These are phyloP conservation scores for Pristionchus entomophagus DNA, from an alignment of 2,888 invertebrate genomes.

Conservation along the genomic window DNA sequence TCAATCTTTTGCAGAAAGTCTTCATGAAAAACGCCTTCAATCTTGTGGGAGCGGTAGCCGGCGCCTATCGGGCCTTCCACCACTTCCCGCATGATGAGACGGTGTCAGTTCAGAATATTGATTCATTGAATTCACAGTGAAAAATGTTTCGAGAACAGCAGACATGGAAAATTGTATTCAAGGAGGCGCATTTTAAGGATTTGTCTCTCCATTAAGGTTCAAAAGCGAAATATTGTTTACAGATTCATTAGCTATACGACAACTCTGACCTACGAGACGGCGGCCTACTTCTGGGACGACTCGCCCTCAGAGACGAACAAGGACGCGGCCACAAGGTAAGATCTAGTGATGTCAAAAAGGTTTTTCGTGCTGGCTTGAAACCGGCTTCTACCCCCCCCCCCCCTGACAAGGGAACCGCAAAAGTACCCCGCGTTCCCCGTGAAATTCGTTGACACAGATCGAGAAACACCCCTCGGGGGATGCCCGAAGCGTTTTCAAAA, in stretches of 20 bases:
- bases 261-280: not conserved
- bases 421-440: no score
- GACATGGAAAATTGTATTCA: not conserved
- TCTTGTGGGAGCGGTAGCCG: not conserved
- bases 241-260: not conserved
- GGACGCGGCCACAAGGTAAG: not conserved
- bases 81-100: constrained; percentile 33
- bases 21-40: not conserved
- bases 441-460: no score
- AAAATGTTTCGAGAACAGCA: no score
- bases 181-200: no score
- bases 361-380: no score
- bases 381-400: no score
- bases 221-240: not conserved
- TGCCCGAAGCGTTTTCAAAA: no score
- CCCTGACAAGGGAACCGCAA: no score
- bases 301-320: not conserved
- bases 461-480: no score
- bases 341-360: no score
- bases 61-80: not conserved
- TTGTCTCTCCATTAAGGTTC: not conserved
- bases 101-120: not conserved
- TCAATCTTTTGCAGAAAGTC: not conserved
- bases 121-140: no score
- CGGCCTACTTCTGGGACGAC: not conserved